Base-by-base conservation (phyloP, 2,797 vertebrate genomes). In the Onychomys leucogaster region DNA sequence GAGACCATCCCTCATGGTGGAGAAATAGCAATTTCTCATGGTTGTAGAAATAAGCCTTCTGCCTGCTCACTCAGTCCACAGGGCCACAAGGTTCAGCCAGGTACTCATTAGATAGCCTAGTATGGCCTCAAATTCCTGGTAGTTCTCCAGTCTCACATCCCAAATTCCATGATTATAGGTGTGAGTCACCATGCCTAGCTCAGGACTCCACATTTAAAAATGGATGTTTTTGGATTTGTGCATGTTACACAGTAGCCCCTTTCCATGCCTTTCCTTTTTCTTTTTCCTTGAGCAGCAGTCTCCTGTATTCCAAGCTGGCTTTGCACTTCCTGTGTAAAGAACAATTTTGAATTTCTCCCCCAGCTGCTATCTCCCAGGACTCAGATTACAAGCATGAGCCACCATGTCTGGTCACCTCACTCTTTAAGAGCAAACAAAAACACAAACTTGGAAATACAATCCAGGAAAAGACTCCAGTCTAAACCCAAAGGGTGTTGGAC, bases 11-110 rank as follows among this genome's bases (percentile, higher is more conserved):
- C 19, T 41, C 17, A 32, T 0, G 1, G 3, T 34, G 19, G 57
- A 6, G 3, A n/a, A 67, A 1, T 0, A 27, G 1, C 3, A 37
- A 75, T 2, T 5, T 5, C 4, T 16, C 7, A n/a, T 0, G 2
- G 5, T 59, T 6, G 3, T 0, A 5, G 32, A 65, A 86, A 25
- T 1, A 27, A 19, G 0, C 6, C 32, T 52, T 69, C 27, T n/a
- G 3, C 34, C 2, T 27, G 1, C 37, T 19, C 2, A 34, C 6
- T 37, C 25, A 23, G 25, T 23, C 17, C 37, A 78, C 23, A 9
- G 27, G 37, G 29, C 32, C 27, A 34, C 52, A 41, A 3, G 19
- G 4, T 11, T 29, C 17, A 75, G 37, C 10, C 10, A 76, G 86
- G 29, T 41, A 13, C 3, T 59, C 17, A 2, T 73, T 57, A 57